Base-by-base conservation (phyloP, 2,888 invertebrate genomes). In the Rhamphomyia laevipes region DNA sequence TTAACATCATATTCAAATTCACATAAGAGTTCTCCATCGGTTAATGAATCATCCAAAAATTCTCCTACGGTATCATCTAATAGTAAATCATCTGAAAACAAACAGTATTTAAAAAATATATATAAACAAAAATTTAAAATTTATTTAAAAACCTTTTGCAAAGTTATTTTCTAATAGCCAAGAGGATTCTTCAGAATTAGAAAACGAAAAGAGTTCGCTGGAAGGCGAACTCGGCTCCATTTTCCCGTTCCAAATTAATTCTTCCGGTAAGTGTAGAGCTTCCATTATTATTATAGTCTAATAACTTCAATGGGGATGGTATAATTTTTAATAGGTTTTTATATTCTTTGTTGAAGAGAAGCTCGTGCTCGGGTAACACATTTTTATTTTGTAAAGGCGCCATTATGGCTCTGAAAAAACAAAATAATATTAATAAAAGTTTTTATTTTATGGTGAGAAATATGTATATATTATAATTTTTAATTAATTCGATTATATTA, bases 201-300 rank as follows among this genome's bases (percentile, higher is more conserved):
- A 35, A 35, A 35, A n/a, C 35, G 35, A 35, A n/a, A 35, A 35
- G 13, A 35, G 35, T n/a, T 58, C 59, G 53, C 58, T 58, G 53
- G 59, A 58, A 52, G 70, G 67, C 52, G 71, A 68, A 50, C 55
- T 52, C 17, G 67, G 66, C 58, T 70, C 71, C 61, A 59, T 56
- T 62, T 70, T 69, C 57, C 64, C 63, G 56, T 65, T 64, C 68
- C 70, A 69, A 51, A 59, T 64, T 31, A 68, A 55, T 50, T 70
- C 70, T 50, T 57, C 56, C 40, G 70, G 68, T 52, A 70, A 59
- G 53, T 64, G 61, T 55, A 70, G 57, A 45, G 64, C 64, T 58
- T 70, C 70, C 70, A 70, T 65, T 35, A 13, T n/a, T 35, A 4
- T 3, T 7, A 5, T 9, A 9, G 30, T 35, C 6, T 5, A 5